Conservation (phyloP, 1,140 invertebrate species). For the Drosophila mayri region DNA sequence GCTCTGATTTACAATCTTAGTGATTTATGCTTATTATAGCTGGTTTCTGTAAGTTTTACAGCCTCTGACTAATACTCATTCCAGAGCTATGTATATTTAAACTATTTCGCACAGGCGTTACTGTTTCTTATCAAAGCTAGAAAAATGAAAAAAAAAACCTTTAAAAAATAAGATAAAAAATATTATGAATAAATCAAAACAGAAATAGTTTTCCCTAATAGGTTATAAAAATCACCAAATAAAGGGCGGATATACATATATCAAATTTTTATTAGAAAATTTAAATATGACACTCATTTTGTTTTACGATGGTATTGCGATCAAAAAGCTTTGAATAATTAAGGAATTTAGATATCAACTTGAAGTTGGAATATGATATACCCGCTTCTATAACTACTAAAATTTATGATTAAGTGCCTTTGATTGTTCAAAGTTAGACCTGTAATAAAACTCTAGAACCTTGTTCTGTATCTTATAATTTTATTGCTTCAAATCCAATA, state of each 20-base stretch:
- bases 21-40: slow-evolving; percentile 11
- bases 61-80: slow-evolving; percentile 15
- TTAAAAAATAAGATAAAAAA: not conserved
- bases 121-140: slow-evolving; percentile 5
- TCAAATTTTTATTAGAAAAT: slow-evolving; percentile 1
- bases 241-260: no score
- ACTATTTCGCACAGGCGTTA: not conserved
- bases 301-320: not conserved
- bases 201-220: slow-evolving; percentile 8
- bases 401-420: not conserved
- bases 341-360: not conserved
- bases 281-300: slow-evolving; percentile 2
- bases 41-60: slow-evolving; percentile 11
- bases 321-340: slow-evolving; percentile 10
- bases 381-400: not conserved
- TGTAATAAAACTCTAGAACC: slow-evolving; percentile 14
- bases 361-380: not conserved
- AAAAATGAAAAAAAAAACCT: not conserved
- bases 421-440: not conserved
- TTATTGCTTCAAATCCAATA: slow-evolving; percentile 16
- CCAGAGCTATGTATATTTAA: not conserved
- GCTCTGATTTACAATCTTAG: not conserved
- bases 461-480: slow-evolving; percentile 21
- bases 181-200: not conserved
- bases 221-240: no score